phyloP scores from a whole-genome alignment of 1,140 invertebrate genomes.

The Acromyrmex echinatior region DNA sequence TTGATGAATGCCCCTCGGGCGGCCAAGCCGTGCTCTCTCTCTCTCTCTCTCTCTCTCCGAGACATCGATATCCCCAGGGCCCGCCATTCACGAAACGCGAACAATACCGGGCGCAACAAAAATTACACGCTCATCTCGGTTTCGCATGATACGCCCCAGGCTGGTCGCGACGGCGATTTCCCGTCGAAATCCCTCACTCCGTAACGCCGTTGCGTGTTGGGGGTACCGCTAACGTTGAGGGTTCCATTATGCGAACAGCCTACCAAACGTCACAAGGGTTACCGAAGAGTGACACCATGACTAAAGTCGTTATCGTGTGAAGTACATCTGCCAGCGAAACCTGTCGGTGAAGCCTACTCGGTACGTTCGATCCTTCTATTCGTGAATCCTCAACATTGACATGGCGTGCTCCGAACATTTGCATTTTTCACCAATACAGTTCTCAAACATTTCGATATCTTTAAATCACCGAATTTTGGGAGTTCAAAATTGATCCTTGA shows the following conservation, averaged over 20 bases:
- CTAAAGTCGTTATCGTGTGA: conserved; percentile 81
- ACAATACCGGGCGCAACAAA: conserved; percentile 67
- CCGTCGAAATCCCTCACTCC: conserved; percentile 52
- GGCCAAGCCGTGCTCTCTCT: neutral
- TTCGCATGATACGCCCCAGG: conserved; percentile 75
- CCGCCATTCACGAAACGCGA: conserved; percentile 55
- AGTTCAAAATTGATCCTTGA: neutral
- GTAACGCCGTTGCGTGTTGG: conserved; percentile 1
- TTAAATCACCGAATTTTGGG: neutral
- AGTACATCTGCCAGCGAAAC: conserved; percentile 76
- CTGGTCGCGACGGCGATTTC: conserved; percentile 67
- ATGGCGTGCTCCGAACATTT: neutral
- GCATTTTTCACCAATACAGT: neutral
- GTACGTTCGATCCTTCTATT: neutral
- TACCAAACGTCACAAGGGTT: conserved; percentile 77
- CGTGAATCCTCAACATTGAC: conserved; percentile 1
- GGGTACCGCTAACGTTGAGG: conserved; percentile 46
- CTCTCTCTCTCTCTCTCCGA: neutral
- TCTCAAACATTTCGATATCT: neutral
- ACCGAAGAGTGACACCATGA: conserved; percentile 78
- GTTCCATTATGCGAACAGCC: conserved; percentile 75
- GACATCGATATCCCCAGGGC: conserved; percentile 56
- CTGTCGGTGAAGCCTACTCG: conserved; percentile 11
- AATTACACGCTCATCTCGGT: conserved; percentile 81
- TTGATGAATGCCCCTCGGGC: conserved; percentile 65